phyloP scores from a whole-genome alignment of 2,113 vertebrate genomes.

The Clarias macrocephalus region DNA sequence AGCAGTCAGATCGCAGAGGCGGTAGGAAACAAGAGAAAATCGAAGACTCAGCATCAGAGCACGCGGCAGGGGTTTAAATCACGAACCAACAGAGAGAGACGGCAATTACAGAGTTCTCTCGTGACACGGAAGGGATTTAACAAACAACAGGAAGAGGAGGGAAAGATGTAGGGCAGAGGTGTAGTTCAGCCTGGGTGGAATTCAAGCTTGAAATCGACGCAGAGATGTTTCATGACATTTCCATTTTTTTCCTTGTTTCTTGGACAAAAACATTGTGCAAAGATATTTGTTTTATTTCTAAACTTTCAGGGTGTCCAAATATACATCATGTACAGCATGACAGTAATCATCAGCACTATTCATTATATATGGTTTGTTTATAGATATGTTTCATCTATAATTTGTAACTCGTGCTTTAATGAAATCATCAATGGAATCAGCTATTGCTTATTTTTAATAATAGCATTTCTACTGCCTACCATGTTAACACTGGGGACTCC shows the following conservation, averaged over 20 bases:
- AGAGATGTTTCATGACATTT: not conserved
- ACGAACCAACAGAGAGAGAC: not conserved
- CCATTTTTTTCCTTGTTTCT: not conserved
- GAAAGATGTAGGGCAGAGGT: not conserved
- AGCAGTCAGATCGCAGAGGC: slow-evolving; percentile 20
- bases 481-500: not conserved
- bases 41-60: slow-evolving; percentile 15
- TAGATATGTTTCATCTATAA: not conserved
- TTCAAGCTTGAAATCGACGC: not conserved
- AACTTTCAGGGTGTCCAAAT: not conserved
- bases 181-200: not conserved
- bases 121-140: not conserved
- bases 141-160: not conserved
- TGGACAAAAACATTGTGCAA: not conserved
- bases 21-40: not conserved
- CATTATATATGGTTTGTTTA: not conserved
- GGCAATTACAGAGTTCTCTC: slow-evolving; percentile 7
- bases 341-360: not conserved
- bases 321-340: not conserved
- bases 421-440: not conserved
- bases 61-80: slow-evolving; percentile 16
- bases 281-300: not conserved
- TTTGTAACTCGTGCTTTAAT: not conserved
- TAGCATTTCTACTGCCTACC: not conserved
- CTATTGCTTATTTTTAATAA: not conserved